phyloP scores from a whole-genome alignment of 2,797 vertebrate genomes.

The Eulemur rubriventer region DNA sequence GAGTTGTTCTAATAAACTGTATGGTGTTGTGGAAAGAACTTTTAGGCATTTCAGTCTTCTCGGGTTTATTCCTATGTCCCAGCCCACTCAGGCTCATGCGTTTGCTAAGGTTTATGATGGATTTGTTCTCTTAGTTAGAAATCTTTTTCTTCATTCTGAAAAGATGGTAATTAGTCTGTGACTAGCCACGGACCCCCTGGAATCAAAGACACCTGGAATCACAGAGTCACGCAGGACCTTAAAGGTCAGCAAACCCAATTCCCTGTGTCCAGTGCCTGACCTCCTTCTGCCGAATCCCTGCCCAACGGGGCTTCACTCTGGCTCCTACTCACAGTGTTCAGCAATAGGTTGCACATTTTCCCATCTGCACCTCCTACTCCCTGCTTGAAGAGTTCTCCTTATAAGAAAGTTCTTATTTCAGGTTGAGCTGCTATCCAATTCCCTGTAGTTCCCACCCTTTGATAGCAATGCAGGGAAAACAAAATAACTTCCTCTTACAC shows the following conservation, averaged over 20 bases:
- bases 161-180: background rate
- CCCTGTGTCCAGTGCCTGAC: background rate
- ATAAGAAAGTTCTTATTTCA: background rate
- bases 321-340: background rate
- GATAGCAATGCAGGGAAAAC: background rate
- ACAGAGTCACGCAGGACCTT: background rate
- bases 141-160: background rate
- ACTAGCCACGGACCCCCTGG: background rate
- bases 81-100: background rate
- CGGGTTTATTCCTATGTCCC: background rate
- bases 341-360: background rate
- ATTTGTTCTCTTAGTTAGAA: constrained; percentile 51
- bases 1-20: constrained; percentile 41
- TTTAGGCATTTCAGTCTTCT: constrained; percentile 2
- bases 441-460: background rate
- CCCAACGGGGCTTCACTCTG: background rate
- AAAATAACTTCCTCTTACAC: background rate
- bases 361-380: background rate
- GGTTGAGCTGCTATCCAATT: background rate
- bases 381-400: background rate
- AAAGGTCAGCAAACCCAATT: background rate
- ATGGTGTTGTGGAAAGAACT: background rate
- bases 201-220: constrained; percentile 49
- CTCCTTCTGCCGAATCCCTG: background rate
- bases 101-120: constrained; percentile 51